Base-by-base conservation (phyloP, 2,888 invertebrate species). In the Lithophane semibrunnea region DNA sequence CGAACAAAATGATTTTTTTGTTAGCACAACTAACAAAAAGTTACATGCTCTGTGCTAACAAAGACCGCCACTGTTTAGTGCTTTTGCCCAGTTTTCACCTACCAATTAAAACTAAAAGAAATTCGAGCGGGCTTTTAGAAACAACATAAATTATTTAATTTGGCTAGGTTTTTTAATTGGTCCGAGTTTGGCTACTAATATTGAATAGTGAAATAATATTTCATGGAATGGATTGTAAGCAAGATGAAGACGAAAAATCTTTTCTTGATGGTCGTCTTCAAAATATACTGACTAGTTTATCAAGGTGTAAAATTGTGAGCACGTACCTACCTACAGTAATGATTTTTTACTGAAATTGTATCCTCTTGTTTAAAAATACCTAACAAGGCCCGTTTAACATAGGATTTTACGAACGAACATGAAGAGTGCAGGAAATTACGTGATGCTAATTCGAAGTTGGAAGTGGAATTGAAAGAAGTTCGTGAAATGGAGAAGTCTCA, bases 401-500 rank as follows among this genome's bases (percentile, higher is more conserved):
- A 96, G 96, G 94, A 94, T 75, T 94, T 91, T 80, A 71, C 85
- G 52, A 94, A 92, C 58, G 93, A 94, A 88, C 94, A 88, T 84
- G 94, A 95, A 73, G 95, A 96, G 82, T 92, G 91, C 75, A 94
- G 91, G 79, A 94, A 88, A 80, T 79, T 95, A 81, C 92, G 92
- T 42, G 95, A 96, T 86, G 86, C 88, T 29, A 95, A 95, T 83
- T 76, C 86, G 21, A 96, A 93, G 88, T 87, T 96, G 75, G 94
- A 94, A 89, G 75, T 91, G 9, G 96, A 96, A 86, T 81, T 97
- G 60, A 93, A 92, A 87, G 94, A 95, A 88, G 85, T 92, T 2
- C 92, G 93, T 12, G 96, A 97, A 86, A 89, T 94, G 70, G 96
- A 96, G 89, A 96, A 96, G 83, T 94, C 95, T 0, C 95, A 96